Evolutionary conservation across 1,140 invertebrate genomes (phyloP), one percentile per base, ranked within the genome.

Genomic region (Magallana gigas): DNA sequence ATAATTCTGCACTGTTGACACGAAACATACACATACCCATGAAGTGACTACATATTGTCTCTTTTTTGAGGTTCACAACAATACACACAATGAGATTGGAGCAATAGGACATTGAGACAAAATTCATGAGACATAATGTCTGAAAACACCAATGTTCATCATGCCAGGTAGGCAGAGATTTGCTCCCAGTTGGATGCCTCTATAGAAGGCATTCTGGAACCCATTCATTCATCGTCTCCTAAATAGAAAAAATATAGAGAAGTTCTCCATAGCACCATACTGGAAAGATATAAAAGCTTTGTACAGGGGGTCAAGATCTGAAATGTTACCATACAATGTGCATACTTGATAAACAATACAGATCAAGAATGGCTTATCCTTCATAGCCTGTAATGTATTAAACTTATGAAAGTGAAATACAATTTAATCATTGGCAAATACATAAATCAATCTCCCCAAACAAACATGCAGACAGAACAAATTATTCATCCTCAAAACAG

Each of bases 31-130:
- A 62, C 60, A 62, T 6, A 62, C 11, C 36, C 36, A 48, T 48
- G 36, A 48, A 62, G 14, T 16, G 6, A 62, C 8, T 12, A 62
- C 60, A 62, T 3, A 62, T 5, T 6, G 60, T 62, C 60, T n/a
- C 14, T 62, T 62, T 14, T n/a, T 4, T 36, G 64, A 71, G 18
- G 16, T 71, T 11, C 18, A 18, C 8, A 71, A 23, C 8, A 29
- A 16, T 16, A 18, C 16, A 64, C 5, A 64, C 6, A 12, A 76
- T 76, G 68, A 29, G 23, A 76, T 29, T 76, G 68, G 18, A 76
- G 68, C 68, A 29, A 29, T 23, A 29, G 23, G 23, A 76, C 68
- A 76, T 29, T 29, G 68, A 76, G 68, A 76, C 68, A 76, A 76
- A 76, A 76, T 76, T 12, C 14, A 62, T 48, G 68, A 76, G 68